phyloP scores from a whole-genome alignment of 1,140 invertebrate species.

The Dendrolimus punctatus region DNA sequence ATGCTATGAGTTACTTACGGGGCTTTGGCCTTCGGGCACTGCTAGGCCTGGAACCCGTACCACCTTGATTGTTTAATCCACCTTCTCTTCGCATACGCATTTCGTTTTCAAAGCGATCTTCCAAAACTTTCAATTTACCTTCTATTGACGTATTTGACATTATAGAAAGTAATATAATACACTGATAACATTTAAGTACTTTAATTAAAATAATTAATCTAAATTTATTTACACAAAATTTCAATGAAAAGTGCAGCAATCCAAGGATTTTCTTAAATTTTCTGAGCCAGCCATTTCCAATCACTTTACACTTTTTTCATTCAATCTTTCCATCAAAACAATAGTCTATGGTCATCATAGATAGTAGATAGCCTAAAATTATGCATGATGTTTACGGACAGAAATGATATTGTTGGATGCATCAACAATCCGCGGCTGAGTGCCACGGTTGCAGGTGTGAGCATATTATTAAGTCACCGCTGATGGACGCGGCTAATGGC shows the following conservation, averaged over 20 bases:
- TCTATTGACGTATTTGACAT: slow-evolving; percentile 65
- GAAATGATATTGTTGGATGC: too few species aligned
- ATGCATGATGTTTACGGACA: too few species aligned
- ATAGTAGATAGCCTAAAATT: too few species aligned
- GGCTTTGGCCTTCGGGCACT: slow-evolving; percentile 45
- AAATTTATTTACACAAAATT: slow-evolving; percentile 60
- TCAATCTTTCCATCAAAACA: slow-evolving; percentile 21
- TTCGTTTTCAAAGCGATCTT: slow-evolving; percentile 63
- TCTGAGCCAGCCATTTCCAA: slow-evolving; percentile 35
- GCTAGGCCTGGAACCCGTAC: slow-evolving; percentile 43
- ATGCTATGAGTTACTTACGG: slow-evolving; percentile 35
- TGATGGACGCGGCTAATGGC: too few species aligned
- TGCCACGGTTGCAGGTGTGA: too few species aligned
- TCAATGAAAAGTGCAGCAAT: slow-evolving; percentile 47
- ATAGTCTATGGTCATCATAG: slow-evolving; percentile 2
- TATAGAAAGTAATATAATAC: slow-evolving; percentile 40
- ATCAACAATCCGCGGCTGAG: too few species aligned
- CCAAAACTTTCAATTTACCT: slow-evolving; percentile 55
- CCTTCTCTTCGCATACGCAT: slow-evolving; percentile 58
- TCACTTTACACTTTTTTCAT: slow-evolving; percentile 31
- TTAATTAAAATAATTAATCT: slow-evolving; percentile 49
- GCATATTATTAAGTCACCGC: too few species aligned
- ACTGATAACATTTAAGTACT: slow-evolving; percentile 57
- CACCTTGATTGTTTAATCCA: slow-evolving; percentile 55
- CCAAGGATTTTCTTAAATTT: slow-evolving; percentile 57